A percentile compares a stretch with the other conserved stretches of the same genome.
phyloP scores from a whole-genome alignment of 2,888 invertebrate genomes.

The Diaprepes abbreviatus region DNA sequence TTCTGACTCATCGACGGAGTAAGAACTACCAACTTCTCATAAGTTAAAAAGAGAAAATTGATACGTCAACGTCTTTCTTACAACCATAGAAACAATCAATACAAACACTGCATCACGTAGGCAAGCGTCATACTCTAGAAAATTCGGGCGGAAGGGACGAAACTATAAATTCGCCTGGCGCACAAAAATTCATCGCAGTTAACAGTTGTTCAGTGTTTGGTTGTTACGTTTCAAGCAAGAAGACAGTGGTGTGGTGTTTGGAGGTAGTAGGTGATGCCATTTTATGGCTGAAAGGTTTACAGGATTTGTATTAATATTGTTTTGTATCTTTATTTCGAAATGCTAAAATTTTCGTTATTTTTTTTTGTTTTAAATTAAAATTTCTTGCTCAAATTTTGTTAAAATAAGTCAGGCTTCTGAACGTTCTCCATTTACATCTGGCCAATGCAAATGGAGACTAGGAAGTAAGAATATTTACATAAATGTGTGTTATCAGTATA shows the following conservation, averaged over 20 bases:
- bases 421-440: slow-evolving; percentile 29
- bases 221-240: slow-evolving; percentile 21
- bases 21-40: background rate
- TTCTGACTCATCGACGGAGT: background rate
- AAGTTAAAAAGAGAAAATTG: slow-evolving; percentile 12
- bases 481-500: too few species aligned
- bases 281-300: slow-evolving; percentile 5
- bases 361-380: background rate
- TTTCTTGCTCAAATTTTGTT: slow-evolving; percentile 17
- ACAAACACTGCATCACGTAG: slow-evolving; percentile 26
- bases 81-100: slow-evolving; percentile 17
- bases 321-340: background rate
- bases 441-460: slow-evolving; percentile 33
- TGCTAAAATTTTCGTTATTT: background rate
- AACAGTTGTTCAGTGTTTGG: slow-evolving; percentile 2
- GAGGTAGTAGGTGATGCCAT: slow-evolving; percentile 8
- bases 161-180: slow-evolving; percentile 13
- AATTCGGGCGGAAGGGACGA: slow-evolving; percentile 20
- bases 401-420: slow-evolving; percentile 1
- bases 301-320: slow-evolving; percentile 23
- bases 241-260: slow-evolving; percentile 26
- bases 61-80: slow-evolving; percentile 2
- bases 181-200: slow-evolving; percentile 1
- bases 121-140: slow-evolving; percentile 21
- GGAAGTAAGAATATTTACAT: too few species aligned